Conservation (phyloP, 1,140 invertebrate genomes). For the Atta colombica region DNA sequence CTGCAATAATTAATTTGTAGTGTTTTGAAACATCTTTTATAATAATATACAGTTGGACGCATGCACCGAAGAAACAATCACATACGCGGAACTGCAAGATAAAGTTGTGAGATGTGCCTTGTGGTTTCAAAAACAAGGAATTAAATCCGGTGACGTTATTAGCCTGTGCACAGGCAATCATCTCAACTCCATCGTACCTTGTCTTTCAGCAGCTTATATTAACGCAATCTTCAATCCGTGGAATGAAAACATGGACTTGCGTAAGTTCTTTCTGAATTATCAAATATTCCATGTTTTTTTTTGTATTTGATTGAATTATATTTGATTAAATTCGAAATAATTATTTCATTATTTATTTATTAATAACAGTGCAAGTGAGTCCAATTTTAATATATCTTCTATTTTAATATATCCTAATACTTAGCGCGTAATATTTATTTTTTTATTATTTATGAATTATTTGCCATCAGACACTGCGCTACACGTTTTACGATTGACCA, state of each 20-base stretch:
- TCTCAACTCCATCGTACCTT: slow-evolving; percentile 84
- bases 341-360: neutral
- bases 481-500: slow-evolving; percentile 41
- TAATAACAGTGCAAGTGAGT: neutral
- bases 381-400: neutral
- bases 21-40: neutral
- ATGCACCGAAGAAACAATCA: slow-evolving; percentile 83
- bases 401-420: too few species aligned
- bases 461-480: slow-evolving; percentile 47
- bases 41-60: slow-evolving; percentile 84
- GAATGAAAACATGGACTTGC: slow-evolving; percentile 57
- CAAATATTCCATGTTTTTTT: neutral
- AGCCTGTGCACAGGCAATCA: slow-evolving; percentile 83
- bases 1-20: neutral
- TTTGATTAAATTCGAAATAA: neutral
- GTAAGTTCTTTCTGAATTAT: slow-evolving; percentile 45
- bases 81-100: slow-evolving; percentile 79
- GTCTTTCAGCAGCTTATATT: slow-evolving; percentile 83
- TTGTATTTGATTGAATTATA: neutral
- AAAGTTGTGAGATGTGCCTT: slow-evolving; percentile 83
- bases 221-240: slow-evolving; percentile 77
- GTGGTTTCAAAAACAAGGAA: slow-evolving; percentile 81
- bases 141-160: slow-evolving; percentile 83
- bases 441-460: neutral
- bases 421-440: neutral